These are phyloP conservation scores for Lepus oiostolus DNA, from an alignment of 2,797 vertebrate genomes.

Conservation along the genomic window DNA sequence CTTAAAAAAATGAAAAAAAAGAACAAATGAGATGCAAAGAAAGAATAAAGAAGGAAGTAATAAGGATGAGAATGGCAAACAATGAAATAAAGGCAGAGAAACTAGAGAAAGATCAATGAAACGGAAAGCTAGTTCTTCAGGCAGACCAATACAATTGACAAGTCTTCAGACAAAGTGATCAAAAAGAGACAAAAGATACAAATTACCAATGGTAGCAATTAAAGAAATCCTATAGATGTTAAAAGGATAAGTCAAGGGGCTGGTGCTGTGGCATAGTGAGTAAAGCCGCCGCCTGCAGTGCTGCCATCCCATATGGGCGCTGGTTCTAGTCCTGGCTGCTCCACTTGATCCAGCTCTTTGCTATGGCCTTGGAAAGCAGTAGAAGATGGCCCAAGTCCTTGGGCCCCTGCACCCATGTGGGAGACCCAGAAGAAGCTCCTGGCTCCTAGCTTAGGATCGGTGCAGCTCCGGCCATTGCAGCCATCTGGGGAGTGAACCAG, in stretches of 20 bases:
- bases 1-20: background rate
- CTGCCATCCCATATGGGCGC: no score
- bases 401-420: no score
- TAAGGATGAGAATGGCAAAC: background rate
- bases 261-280: no score
- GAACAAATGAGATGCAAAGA: background rate
- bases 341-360: no score
- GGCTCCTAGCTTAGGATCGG: no score
- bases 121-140: background rate
- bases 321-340: no score
- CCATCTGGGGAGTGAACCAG: no score
- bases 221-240: background rate
- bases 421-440: no score
- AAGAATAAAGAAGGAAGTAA: slow-evolving; percentile 10
- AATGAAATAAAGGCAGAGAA: background rate
- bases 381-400: no score
- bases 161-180: background rate
- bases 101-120: background rate
- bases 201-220: slow-evolving; percentile 6
- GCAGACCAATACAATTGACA: background rate
- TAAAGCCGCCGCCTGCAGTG: no score
- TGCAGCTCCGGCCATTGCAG: no score
- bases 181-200: background rate
- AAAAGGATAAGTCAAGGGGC: background rate
- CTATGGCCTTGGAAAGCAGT: no score